Evolutionary conservation across 2,797 vertebrate species (phyloP), one percentile per base, ranked within the genome.

Genomic region (Periparus ater): DNA sequence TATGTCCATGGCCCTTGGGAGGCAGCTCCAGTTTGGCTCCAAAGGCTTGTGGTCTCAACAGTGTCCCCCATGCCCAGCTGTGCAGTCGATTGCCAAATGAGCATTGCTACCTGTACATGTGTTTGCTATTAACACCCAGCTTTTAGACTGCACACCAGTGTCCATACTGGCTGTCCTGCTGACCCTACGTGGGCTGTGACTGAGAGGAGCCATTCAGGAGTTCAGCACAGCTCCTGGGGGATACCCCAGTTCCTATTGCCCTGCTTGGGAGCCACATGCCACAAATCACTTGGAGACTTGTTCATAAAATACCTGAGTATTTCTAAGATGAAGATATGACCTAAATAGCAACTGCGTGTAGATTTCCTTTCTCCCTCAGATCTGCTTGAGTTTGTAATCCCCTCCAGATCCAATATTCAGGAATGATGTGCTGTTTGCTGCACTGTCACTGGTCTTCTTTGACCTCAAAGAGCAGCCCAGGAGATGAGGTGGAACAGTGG

Each of bases 231-330:
- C 21, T 67, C 30, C 7, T 1, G 0, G 2, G 42, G 42, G 34
- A 73, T 1, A 10, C 4, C 15, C 0, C 0, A 1, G 6, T 38
- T 82, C 25, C 34, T 67, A 22, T n/a, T 2, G 0, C 48, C 15
- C 22, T 91, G 16, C 34, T 53, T 45, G 26, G 26, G 27, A 54
- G 38, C 44, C 58, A 58, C 0, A 0, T 8, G 9, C 48, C 9
- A 9, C 61, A 61, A 30, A 36, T 58, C 30, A 58, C 55, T 11
- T 19, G 29, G 36, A 50, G 4, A 21, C 27, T 45, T 61, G 30
- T 67, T 79, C 1, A 3, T 47, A 79, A 85, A 94, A 77, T 54
- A 73, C 29, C n/a, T 11, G n/a, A 42, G 17, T 34, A 17, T 50
- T 80, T 89, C 81, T 81, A 87, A 81, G 16, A 88, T 20, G 16